Evolutionary conservation across 2,797 vertebrate genomes (phyloP).

Genomic region (Amblyopsis hoosieri): DNA sequence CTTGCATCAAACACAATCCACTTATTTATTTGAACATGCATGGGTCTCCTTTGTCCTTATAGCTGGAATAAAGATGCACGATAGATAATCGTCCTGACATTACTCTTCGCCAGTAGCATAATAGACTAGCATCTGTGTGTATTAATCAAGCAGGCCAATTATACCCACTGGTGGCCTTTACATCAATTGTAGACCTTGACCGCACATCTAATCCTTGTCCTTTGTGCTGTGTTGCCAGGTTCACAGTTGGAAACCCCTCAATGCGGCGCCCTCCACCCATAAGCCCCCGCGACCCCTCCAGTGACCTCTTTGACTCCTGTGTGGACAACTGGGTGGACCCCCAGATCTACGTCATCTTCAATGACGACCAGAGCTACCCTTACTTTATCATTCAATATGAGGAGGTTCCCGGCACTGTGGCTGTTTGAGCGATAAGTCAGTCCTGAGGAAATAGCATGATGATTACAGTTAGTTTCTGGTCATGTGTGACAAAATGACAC

Average conservation of each 20-base stretch:
- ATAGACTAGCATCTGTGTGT: not conserved
- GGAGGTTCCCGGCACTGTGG: slow-evolving; percentile 92
- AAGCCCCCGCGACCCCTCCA: slow-evolving; percentile 89
- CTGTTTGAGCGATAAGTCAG: slow-evolving; percentile 74
- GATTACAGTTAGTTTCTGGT: too few species aligned
- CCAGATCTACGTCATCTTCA: slow-evolving; percentile 99
- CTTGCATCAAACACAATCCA: not conserved
- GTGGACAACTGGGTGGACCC: slow-evolving; percentile 98
- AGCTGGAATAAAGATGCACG: slow-evolving; percentile 16
- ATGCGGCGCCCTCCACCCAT: slow-evolving; percentile 95
- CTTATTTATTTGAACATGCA: not conserved
- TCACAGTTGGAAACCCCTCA: slow-evolving; percentile 93
- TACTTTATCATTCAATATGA: slow-evolving; percentile 99
- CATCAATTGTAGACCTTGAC: not conserved
- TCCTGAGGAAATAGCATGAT: slow-evolving; percentile 25
- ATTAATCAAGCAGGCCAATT: too few species aligned
- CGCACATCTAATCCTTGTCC: not conserved
- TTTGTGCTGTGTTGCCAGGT: slow-evolving; percentile 60
- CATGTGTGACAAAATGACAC: too few species aligned
- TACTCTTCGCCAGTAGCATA: slow-evolving; percentile 4
- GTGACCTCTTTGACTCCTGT: slow-evolving; percentile 97
- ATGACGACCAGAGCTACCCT: slow-evolving; percentile 98
- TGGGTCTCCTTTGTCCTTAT: not conserved
- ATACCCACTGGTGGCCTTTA: not conserved
- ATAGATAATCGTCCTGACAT: slow-evolving; percentile 4